phyloP scores from a whole-genome alignment of 1,140 invertebrate genomes.

The Achatina immaculata region DNA sequence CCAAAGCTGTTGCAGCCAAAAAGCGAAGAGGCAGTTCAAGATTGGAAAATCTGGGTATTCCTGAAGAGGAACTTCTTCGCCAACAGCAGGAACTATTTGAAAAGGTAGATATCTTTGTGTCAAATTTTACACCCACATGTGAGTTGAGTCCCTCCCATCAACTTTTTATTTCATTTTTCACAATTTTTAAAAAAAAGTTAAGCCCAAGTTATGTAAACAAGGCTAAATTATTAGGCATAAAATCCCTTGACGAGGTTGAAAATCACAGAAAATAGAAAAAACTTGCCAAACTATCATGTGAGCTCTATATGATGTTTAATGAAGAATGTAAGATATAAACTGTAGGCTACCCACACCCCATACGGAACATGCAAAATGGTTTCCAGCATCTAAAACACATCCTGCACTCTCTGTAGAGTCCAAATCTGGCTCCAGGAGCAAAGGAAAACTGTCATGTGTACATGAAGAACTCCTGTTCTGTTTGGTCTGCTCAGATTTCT shows the following conservation, averaged over 20 bases:
- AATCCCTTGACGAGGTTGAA: too few species aligned
- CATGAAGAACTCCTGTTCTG: too few species aligned
- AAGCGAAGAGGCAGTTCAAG: conserved; percentile 91
- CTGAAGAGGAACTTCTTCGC: conserved; percentile 95
- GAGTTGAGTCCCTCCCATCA: neutral
- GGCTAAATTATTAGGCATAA: too few species aligned
- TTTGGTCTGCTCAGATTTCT: too few species aligned
- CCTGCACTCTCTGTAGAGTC: too few species aligned
- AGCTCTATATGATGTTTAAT: neutral
- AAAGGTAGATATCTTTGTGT: conserved; percentile 74
- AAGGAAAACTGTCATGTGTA: too few species aligned
- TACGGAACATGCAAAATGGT: too few species aligned
- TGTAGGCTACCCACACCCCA: neutral
- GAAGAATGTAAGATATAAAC: neutral
- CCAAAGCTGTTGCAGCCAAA: conserved; percentile 95
- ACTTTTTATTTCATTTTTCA: conserved; percentile 1
- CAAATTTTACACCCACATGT: neutral
- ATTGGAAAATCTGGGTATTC: conserved; percentile 96
- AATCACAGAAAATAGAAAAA: neutral
- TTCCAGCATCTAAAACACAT: too few species aligned
- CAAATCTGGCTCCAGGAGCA: too few species aligned
- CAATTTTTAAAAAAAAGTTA: neutral
- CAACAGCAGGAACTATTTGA: conserved; percentile 99
- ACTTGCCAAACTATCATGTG: neutral
- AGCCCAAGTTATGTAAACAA: neutral